Base-by-base conservation (phyloP, 30 jellyfish, hydroid and myxozoan species). In the Aurelia sp. region DNA sequence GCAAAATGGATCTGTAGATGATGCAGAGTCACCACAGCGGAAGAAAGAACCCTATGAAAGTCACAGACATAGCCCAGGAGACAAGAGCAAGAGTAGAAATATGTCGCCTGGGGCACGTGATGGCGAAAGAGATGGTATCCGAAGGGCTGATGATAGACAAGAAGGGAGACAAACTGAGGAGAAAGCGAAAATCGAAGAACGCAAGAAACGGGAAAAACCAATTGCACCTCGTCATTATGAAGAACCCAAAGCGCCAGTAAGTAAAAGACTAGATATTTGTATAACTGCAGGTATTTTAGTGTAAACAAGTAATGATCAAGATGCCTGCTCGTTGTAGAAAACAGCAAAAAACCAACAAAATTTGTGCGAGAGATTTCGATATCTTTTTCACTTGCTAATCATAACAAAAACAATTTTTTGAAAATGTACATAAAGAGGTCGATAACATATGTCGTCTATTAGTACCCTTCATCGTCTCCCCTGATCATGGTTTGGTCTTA, bases 241-340 rank as follows among this genome's bases (percentile, higher is more conserved):
- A 73, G 94, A 85, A 44, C 88, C 94, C 48, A 85, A 85, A 40
- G 83, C 88, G 17, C 94, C 94, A 47, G 94, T 85, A 63, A 71
- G 88, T 85, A 18, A 1, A 8, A 12, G 0, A 8, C 16, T 44
- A 44, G 7, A 44, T 18, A 20, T 65, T 24, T 30, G 61, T 16
- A 4, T 16, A 20, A 7, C 33, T n/a, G 59, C 4, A 59, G 24
- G 44, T 17, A 4, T 33, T 73, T 5, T 69, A 17, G 13, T 72
- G 44, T 0, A 11, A 17, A 7, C 2, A 44, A 22, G 20, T 22
- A 22, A 68, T 27, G 21, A 10, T 40, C 73, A 4, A 12, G 20
- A 62, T 62, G 21, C 13, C 15, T 18, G 10, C 47, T 10, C 30
- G 21, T 0, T 31, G 30, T n/a, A 62, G 21, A 40, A 0, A 62